Evolutionary conservation across 2,888 invertebrate genomes (phyloP), one percentile per base, ranked within the genome.

Genomic region (Luperina testacea): DNA sequence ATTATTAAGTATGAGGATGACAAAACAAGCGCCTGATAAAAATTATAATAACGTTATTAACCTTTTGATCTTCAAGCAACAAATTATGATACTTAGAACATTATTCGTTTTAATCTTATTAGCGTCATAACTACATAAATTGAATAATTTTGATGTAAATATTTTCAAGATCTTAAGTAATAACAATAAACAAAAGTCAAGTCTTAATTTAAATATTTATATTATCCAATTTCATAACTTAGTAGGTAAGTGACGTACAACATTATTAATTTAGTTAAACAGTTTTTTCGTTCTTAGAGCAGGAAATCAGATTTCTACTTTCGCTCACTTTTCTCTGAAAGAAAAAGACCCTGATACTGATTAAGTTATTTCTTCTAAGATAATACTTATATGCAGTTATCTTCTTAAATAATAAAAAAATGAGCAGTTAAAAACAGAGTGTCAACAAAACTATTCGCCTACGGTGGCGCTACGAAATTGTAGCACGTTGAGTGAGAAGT

Each of bases 401-500:
- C 51, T 51, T 53, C 17, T n/a, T 53, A 38, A 7, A 38, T 70
- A n/a, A 38, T n/a, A 32, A 24, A 27, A 4, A 59, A 76, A 77
- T 77, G 42, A 77, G 57, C 65, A 77, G 77, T 65, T 69, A 68
- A 64, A 75, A 74, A 76, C 65, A 45, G 20, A 42, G 61, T 76
- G 64, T 64, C 73, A 77, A 81, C 70, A 84, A 78, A 90, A 89
- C 87, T 88, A 88, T 81, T 83, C 74, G 84, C 85, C 79, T 83
- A 51, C 88, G 80, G 80, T 85, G 87, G 80, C 2, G 67, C 84
- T 88, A 90, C 88, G 83, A 90, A 87, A 92, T 92, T 91, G 91
- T 92, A 91, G 91, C 93, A 92, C 93, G 92, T 91, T 90, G 91
- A 90, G 91, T 91, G 92, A 92, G 92, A 93, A 92, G 93, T 93